phyloP scores from a whole-genome alignment of 37 sponge, comb jelly and placozoan genomes.

The Mnemiopsis leidyi region DNA sequence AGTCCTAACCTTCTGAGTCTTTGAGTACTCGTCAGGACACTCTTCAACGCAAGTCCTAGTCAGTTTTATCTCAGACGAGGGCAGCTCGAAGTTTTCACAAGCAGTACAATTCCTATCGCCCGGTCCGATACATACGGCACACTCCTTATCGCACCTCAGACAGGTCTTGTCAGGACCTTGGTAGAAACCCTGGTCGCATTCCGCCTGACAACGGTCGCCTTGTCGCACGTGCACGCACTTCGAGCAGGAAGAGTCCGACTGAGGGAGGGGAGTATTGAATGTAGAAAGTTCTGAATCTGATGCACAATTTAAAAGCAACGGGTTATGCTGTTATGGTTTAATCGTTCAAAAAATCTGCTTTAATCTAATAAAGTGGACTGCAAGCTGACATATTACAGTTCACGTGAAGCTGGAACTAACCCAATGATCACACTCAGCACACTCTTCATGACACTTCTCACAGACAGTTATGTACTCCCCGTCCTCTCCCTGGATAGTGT shows the following conservation, averaged over 20 bases:
- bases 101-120: background rate
- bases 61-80: background rate
- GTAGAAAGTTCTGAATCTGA: too few relatives aligned
- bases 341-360: too few relatives aligned
- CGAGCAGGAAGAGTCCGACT: background rate
- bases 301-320: too few relatives aligned
- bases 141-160: background rate
- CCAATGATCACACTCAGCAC: background rate
- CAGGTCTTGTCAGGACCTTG: background rate
- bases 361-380: too few relatives aligned
- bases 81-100: conserved; percentile 20
- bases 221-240: background rate
- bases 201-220: background rate
- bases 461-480: background rate
- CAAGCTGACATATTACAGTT: too few relatives aligned
- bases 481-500: background rate
- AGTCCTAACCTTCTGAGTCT: background rate
- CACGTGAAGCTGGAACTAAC: background rate
- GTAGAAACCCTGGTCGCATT: conserved; percentile 20
- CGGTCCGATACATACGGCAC: background rate
- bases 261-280: background rate
- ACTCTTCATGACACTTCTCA: background rate
- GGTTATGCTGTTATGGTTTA: too few relatives aligned
- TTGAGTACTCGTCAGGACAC: background rate
- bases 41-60: background rate